Conservation (phyloP, 1,140 invertebrate species). For the Coptotermes formosanus region DNA sequence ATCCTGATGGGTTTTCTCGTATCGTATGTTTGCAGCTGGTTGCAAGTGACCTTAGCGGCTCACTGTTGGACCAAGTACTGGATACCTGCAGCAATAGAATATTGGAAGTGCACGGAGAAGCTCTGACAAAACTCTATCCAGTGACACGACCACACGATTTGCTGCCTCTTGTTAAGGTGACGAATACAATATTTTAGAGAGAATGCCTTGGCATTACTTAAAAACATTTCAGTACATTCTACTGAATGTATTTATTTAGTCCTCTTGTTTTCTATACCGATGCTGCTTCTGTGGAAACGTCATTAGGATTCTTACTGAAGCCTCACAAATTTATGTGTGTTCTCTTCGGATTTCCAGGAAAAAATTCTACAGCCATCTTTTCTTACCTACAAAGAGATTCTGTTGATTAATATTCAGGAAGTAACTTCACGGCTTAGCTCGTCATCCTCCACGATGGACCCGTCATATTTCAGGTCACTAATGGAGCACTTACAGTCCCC, state of each 20-base stretch:
- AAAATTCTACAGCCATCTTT: not conserved
- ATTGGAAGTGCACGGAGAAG: not conserved
- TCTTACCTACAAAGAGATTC: slow-evolving; percentile 2
- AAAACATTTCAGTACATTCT: not conserved
- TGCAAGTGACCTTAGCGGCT: not conserved
- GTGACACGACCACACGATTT: not conserved
- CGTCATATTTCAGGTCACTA: not conserved
- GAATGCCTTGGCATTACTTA: too few species aligned
- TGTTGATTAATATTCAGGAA: not conserved
- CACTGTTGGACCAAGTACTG: not conserved
- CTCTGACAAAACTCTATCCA: not conserved
- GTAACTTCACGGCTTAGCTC: not conserved
- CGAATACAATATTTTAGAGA: not conserved
- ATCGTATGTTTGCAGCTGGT: not conserved
- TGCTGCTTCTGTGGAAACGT: too few species aligned
- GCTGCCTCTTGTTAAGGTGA: not conserved
- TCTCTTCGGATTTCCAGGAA: not conserved
- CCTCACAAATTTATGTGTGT: too few species aligned
- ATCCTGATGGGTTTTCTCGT: not conserved
- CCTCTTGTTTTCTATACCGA: too few species aligned
- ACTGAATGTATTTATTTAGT: not conserved
- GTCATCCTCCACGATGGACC: not conserved
- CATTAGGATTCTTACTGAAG: too few species aligned
- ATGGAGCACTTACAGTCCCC: not conserved
- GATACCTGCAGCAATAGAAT: not conserved